These are phyloP conservation scores for Sarcoramphus papa DNA, from an alignment of 2,797 vertebrate species.

Conservation along the genomic window DNA sequence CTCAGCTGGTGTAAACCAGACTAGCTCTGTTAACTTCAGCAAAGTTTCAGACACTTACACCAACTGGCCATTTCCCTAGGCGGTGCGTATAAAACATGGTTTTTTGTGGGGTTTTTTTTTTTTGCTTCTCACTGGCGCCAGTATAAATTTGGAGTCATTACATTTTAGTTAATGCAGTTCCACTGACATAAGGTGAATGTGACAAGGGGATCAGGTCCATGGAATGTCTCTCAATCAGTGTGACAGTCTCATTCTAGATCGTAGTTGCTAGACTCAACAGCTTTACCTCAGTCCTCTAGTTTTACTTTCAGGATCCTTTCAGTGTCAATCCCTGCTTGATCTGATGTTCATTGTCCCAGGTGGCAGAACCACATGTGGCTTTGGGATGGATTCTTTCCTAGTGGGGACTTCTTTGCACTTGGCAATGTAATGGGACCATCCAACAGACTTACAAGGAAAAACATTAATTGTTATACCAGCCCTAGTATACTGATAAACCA, in stretches of 20 bases:
- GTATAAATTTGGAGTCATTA: background rate
- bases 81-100: background rate
- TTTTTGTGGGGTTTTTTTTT: background rate
- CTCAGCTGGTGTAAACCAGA: background rate
- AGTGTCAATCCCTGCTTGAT: background rate
- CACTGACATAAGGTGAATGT: background rate
- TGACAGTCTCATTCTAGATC: background rate
- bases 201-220: background rate
- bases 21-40: background rate
- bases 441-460: background rate
- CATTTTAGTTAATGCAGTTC: background rate
- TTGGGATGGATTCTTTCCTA: background rate
- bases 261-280: background rate
- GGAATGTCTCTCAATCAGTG: background rate
- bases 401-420: background rate
- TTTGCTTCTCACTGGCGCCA: background rate
- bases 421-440: background rate
- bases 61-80: background rate
- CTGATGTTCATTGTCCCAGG: background rate
- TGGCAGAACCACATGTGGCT: background rate
- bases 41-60: background rate
- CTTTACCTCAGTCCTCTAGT: background rate
- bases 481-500: background rate
- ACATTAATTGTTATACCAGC: background rate
- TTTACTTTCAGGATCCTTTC: background rate